phyloP scores from a whole-genome alignment of 1,140 invertebrate species.

The Limonius californicus region DNA sequence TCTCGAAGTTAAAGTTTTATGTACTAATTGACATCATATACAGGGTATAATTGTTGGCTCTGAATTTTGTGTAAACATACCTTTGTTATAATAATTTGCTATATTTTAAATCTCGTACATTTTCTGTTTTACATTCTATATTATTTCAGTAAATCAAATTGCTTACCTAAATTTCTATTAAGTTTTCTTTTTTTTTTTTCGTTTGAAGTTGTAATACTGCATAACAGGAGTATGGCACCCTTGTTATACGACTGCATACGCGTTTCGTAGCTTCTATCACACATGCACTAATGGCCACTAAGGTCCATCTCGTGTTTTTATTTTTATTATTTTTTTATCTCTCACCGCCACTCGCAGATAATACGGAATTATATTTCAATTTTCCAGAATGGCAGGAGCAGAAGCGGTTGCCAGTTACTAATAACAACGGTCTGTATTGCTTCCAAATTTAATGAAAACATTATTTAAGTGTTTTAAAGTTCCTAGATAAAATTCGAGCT shows the following conservation, averaged over 20 bases:
- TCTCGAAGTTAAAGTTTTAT: too few relatives aligned
- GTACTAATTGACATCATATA: too few relatives aligned
- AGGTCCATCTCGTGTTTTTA: conserved; percentile 11
- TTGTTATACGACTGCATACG: conserved; percentile 13
- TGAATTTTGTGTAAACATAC: too few relatives aligned
- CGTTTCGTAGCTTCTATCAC: conserved; percentile 11
- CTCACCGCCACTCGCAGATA: conserved; percentile 10
- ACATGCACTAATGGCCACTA: conserved; percentile 13
- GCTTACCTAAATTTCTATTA: too few relatives aligned
- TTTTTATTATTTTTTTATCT: conserved; percentile 15
- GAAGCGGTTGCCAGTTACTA: background rate
- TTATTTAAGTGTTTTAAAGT: conserved; percentile 17
- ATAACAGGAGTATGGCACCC: conserved; percentile 1
- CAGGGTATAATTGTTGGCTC: too few relatives aligned
- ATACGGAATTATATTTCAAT: conserved; percentile 12
- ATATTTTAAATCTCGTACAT: too few relatives aligned
- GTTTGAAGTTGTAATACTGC: background rate
- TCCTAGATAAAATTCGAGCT: conserved; percentile 9
- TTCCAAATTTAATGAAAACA: conserved; percentile 10
- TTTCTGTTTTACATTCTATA: too few relatives aligned
- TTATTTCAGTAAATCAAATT: too few relatives aligned
- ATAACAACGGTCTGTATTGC: background rate
- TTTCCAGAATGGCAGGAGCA: conserved; percentile 3
- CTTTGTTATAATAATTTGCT: too few relatives aligned
- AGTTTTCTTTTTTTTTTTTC: too few relatives aligned